A percentile compares a stretch with the other conserved stretches of the same genome.
phyloP scores from a whole-genome alignment of 2,888 invertebrate genomes.

The Synergus japonicus region DNA sequence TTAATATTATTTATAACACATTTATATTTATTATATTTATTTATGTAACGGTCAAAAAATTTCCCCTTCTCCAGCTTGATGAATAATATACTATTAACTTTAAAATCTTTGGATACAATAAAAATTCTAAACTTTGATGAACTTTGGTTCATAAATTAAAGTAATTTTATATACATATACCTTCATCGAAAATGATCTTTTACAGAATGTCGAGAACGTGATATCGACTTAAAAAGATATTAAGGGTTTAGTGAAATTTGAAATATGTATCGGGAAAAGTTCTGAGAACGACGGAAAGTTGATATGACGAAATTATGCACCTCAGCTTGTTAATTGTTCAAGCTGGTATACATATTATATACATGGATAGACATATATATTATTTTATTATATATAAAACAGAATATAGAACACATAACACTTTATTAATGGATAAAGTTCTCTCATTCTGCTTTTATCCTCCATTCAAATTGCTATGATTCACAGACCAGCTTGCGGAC shows the following conservation, averaged over 20 bases:
- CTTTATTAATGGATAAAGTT: conserved; percentile 28
- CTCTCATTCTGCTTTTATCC: neutral
- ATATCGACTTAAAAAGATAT: neutral
- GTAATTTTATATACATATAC: neutral
- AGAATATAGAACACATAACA: conserved; percentile 3
- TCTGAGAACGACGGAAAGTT: conserved; percentile 8
- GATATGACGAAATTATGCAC: neutral
- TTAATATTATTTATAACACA: no score
- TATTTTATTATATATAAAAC: neutral
- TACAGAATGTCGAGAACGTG: neutral
- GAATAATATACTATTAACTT: no score
- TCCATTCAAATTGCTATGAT: conserved; percentile 8
- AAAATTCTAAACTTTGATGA: neutral
- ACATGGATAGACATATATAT: neutral
- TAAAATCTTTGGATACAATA: no score
- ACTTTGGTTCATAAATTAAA: neutral
- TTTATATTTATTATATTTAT: no score
- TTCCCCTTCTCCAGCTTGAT: no score
- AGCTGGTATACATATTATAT: neutral
- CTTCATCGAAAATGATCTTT: neutral
- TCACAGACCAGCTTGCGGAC: conserved; percentile 20
- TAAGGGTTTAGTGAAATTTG: conserved; percentile 6
- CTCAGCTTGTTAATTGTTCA: conserved; percentile 1
- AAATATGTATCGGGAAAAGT: conserved; percentile 2
- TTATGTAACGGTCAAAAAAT: no score